Percentiles rank a stretch among this genome's conserved stretches.
Evolutionary conservation across 1,140 invertebrate species (phyloP).

Genomic region (Magallana ariakensis): DNA sequence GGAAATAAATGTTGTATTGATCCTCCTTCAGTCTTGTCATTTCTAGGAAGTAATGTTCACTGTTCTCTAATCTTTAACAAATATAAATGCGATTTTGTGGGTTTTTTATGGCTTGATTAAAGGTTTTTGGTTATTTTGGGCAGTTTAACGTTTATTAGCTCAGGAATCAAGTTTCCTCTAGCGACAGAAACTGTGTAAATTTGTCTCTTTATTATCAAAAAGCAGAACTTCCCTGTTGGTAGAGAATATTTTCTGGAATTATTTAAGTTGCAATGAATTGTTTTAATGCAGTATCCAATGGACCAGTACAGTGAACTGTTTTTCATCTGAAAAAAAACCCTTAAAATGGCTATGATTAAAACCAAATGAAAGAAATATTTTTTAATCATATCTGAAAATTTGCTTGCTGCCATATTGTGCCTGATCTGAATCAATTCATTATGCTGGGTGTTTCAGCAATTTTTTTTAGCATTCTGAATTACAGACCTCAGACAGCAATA

Average conservation of each 20-base stretch:
- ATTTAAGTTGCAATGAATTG: no score
- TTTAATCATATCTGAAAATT: no score
- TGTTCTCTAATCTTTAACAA: conserved; percentile 31
- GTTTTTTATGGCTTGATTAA: neutral
- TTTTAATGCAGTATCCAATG: no score
- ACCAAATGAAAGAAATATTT: no score
- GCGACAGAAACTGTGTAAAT: neutral
- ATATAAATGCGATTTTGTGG: conserved; percentile 21
- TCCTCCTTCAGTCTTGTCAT: conserved; percentile 9
- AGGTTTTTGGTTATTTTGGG: conserved; percentile 11
- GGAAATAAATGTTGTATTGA: conserved; percentile 28
- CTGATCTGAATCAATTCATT: no score
- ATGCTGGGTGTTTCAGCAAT: no score
- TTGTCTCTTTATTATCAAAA: neutral
- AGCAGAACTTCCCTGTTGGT: neutral
- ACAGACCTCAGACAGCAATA: no score
- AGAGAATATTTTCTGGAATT: neutral
- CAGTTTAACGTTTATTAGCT: neutral
- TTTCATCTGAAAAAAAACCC: no score
- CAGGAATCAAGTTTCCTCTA: neutral
- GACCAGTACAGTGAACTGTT: no score
- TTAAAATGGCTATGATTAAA: no score
- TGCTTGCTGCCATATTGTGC: no score
- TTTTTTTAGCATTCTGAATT: no score
- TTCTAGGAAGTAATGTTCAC: conserved; percentile 4